Base-by-base conservation (phyloP, 2,113 vertebrate genomes). In the Python bivittatus region DNA sequence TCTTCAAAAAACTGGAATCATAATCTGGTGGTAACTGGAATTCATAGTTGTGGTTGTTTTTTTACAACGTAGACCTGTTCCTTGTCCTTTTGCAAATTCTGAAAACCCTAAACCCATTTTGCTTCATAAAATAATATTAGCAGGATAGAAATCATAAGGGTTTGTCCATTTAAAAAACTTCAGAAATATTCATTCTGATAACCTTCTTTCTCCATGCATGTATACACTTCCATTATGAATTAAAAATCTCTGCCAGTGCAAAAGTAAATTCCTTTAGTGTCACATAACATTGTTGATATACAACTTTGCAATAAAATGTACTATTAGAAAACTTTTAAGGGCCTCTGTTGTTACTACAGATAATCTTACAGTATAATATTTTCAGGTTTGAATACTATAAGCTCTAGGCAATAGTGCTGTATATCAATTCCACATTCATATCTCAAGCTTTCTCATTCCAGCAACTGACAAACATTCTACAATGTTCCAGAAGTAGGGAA, bases 201-300 rank as follows among this genome's bases (percentile, higher is more conserved):
- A n/a, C 88, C 56, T 3, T 57, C 2, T 42, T 9, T 23, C 20
- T 60, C 91, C 52, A 3, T 89, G 22, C 22, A 42, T 52, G 6
- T 38, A 84, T 9, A 85, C 44, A 0, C 8, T 92, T n/a, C 68
- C 56, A 42, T 93, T 93, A 86, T 54, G 44, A 93, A 88, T 72
- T 91, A 58, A 7, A 12, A 0, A 0, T n/a, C 1, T 6, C 89
- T 91, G 6, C 91, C 79, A 33, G n/a, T 48, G 0, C 4, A 54
- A 25, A 54, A 53, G 12, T 13, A 88, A 58, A 61, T 92, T 10
- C 8, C 44, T 79, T 86, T 90, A 33, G 92, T 68, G 42, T 27
- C 12, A 90, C 72, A 57, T 89, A 58, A 52, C n/a, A 60, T 54
- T 53, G 42, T 68, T 91, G 8, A 60, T 93, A 92, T 83, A 57